Conservation (phyloP, 2,797 vertebrate genomes). For the Coreius guichenoti region DNA sequence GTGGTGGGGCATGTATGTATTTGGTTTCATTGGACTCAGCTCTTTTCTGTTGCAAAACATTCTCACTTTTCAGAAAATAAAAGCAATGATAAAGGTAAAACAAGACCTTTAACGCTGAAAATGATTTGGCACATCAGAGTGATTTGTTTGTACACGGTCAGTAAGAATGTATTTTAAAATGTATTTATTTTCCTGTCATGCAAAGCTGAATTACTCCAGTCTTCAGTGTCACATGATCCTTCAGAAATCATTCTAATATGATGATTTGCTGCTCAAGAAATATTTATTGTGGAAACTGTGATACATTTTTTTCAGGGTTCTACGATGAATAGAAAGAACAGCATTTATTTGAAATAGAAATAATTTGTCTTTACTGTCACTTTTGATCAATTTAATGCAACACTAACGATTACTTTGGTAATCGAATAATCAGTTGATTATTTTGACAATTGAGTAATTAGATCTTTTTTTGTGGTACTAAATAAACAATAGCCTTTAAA, state of each 20-base stretch:
- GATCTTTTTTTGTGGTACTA: too few species aligned
- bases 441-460: too few species aligned
- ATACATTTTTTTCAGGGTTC: too few species aligned
- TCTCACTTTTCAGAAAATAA: neutral
- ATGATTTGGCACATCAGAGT: neutral
- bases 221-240: neutral
- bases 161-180: neutral
- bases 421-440: too few species aligned
- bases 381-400: too few species aligned
- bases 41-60: neutral
- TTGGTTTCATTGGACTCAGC: neutral
- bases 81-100: neutral
- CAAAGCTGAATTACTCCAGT: neutral
- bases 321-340: too few species aligned
- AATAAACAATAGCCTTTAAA: too few species aligned
- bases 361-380: too few species aligned
- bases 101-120: neutral
- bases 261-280: too few species aligned
- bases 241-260: neutral
- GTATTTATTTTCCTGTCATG: neutral
- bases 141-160: neutral
- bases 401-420: too few species aligned
- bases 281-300: too few species aligned
- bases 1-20: conserved; percentile 86
- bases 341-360: too few species aligned